phyloP scores from a whole-genome alignment of 2,888 invertebrate genomes.

The Limnephilus lunatus region DNA sequence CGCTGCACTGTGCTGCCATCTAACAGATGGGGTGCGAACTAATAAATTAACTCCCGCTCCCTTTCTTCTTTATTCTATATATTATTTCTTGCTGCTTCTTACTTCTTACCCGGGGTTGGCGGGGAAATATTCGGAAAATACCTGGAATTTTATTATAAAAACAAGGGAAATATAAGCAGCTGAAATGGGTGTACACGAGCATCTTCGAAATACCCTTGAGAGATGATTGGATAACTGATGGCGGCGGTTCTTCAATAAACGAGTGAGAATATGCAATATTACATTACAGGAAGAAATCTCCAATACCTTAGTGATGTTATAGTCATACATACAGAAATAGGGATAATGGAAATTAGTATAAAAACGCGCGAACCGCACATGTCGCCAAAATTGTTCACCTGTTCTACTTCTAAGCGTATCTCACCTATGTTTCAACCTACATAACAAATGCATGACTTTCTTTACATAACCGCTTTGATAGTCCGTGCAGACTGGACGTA shows the following conservation, averaged over 20 bases:
- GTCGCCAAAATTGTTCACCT: no score
- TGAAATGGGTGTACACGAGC: background rate
- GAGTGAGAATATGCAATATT: no score
- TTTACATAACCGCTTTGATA: no score
- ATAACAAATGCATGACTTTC: no score
- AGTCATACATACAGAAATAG: no score
- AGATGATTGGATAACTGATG: background rate
- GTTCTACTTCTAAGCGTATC: no score
- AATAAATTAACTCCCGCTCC: conserved; percentile 54
- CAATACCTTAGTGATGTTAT: no score
- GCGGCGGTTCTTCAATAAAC: background rate
- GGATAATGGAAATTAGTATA: no score
- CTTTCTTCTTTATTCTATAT: background rate
- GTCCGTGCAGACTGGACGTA: no score
- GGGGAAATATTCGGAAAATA: background rate
- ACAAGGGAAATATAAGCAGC: background rate
- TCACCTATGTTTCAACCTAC: no score
- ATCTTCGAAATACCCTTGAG: background rate
- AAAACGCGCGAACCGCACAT: no score
- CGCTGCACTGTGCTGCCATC: conserved; percentile 49
- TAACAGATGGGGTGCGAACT: conserved; percentile 50
- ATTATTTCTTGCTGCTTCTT: background rate
- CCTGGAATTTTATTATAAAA: background rate
- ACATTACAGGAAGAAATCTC: no score
- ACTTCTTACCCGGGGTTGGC: background rate